Conservation (phyloP, 2,113 vertebrate genomes). For the Elephas maximus region DNA sequence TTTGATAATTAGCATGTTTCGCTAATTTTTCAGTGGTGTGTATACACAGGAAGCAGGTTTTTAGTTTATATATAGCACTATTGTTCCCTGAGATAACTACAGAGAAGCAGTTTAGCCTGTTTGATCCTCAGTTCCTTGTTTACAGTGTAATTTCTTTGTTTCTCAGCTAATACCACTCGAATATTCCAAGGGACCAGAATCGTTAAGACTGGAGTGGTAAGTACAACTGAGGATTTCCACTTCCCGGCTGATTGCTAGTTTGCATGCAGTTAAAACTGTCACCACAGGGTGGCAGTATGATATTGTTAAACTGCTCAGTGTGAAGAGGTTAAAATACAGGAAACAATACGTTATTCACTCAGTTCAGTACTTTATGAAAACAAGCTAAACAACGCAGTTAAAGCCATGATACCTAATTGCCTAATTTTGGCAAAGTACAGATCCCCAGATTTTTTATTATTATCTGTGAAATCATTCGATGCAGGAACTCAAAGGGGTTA, state of each 20-base stretch:
- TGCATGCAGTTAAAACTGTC: not conserved
- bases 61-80: not conserved
- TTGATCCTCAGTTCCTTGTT: not conserved
- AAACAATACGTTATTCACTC: not conserved
- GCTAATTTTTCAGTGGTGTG: not conserved
- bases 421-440: slow-evolving; percentile 26
- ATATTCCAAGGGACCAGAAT: slow-evolving; percentile 99
- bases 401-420: not conserved
- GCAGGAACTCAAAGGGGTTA: not conserved
- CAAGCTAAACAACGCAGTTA: not conserved
- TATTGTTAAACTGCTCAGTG: slow-evolving; percentile 69
- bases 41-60: not conserved
- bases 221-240: slow-evolving; percentile 74
- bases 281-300: slow-evolving; percentile 86
- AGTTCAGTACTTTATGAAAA: not conserved
- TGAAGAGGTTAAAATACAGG: not conserved
- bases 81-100: not conserved
- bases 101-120: not conserved
- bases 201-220: slow-evolving; percentile 99
- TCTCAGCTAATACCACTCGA: slow-evolving; percentile 96
- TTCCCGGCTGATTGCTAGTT: not conserved
- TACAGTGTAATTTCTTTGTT: slow-evolving; percentile 79
- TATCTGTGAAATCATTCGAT: not conserved
- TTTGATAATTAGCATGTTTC: not conserved
- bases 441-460: not conserved